Percentiles rank a stretch among this genome's conserved stretches.
phyloP scores from a whole-genome alignment of 2,888 invertebrate genomes.

The Netelia fuscicornis region DNA sequence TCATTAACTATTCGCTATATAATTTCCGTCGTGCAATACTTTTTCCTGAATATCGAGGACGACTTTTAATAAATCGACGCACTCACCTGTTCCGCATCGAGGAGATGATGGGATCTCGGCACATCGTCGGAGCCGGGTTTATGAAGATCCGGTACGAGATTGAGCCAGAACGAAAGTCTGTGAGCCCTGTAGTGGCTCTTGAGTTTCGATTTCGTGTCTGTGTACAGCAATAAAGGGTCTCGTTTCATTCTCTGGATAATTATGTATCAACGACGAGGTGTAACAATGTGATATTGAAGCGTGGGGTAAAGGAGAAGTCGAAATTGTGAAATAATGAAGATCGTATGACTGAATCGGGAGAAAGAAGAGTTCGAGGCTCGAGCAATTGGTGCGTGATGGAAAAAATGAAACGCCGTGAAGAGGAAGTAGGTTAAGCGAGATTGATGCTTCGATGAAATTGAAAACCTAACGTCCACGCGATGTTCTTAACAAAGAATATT shows the following conservation, averaged over 20 bases:
- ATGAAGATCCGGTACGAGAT: conserved; percentile 96
- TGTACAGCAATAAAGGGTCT: conserved; percentile 71
- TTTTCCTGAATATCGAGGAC: too few species aligned
- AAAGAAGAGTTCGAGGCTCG: neutral
- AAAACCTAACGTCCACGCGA: neutral
- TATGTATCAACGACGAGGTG: neutral
- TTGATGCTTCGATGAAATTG: conserved; percentile 16
- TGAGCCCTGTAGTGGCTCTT: conserved; percentile 98
- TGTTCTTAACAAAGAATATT: conserved; percentile 26
- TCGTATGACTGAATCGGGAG: neutral
- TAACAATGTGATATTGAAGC: neutral
- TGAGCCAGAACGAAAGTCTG: conserved; percentile 97
- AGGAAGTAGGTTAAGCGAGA: neutral
- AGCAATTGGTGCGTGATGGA: conserved; percentile 18
- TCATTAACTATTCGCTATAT: too few species aligned
- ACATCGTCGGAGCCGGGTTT: conserved; percentile 95
- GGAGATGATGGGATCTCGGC: conserved; percentile 93
- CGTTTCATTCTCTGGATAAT: neutral
- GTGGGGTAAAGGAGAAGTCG: neutral
- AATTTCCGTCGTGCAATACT: too few species aligned
- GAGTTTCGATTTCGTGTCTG: conserved; percentile 95
- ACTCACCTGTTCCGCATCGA: conserved; percentile 88
- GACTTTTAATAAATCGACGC: neutral
- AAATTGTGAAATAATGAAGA: neutral
- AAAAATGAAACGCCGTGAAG: conserved; percentile 28